Conservation (phyloP, 35 echinoderm and acorn worm species). For the Amphiura filiformis region DNA sequence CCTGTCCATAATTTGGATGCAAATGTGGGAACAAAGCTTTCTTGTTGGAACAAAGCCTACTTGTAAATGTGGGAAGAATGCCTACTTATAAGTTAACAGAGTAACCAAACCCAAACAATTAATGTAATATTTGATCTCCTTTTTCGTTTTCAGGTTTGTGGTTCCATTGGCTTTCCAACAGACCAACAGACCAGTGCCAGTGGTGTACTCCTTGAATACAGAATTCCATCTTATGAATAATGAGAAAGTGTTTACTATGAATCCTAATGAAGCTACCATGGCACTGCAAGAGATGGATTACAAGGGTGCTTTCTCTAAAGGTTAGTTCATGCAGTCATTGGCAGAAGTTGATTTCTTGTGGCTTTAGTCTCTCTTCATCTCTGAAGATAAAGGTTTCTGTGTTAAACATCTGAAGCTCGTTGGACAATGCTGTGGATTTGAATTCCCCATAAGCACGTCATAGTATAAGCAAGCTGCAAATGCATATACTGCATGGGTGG, state of each 20-base stretch:
- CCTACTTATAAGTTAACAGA: too few species aligned
- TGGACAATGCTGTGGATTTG: background rate
- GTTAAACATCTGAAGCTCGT: background rate
- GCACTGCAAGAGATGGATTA: slow-evolving; percentile 94
- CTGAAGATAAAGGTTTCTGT: background rate
- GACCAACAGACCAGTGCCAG: slow-evolving; percentile 93
- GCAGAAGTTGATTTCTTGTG: background rate
- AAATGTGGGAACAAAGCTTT: too few species aligned
- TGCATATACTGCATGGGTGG: too few species aligned
- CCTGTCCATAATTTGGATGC: too few species aligned
- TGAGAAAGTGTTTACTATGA: slow-evolving; percentile 98
- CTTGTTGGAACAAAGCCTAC: too few species aligned
- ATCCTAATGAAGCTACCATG: slow-evolving; percentile 89
- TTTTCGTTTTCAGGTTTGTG: slow-evolving; percentile 74
- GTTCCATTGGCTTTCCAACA: slow-evolving; percentile 99
- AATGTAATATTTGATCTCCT: background rate
- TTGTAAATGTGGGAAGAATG: too few species aligned
- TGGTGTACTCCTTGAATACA: slow-evolving; percentile 94
- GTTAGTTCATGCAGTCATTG: too few species aligned
- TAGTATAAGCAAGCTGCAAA: too few species aligned
- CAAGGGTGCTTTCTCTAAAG: slow-evolving; percentile 94
- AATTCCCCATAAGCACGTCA: too few species aligned
- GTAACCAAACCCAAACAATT: background rate
- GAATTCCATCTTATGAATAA: slow-evolving; percentile 99
- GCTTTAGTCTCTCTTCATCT: background rate